Percentiles rank a stretch among this genome's conserved stretches.
These are phyloP conservation scores for Cerastis leucographa DNA, from an alignment of 2,888 invertebrate species.

Conservation along the genomic window DNA sequence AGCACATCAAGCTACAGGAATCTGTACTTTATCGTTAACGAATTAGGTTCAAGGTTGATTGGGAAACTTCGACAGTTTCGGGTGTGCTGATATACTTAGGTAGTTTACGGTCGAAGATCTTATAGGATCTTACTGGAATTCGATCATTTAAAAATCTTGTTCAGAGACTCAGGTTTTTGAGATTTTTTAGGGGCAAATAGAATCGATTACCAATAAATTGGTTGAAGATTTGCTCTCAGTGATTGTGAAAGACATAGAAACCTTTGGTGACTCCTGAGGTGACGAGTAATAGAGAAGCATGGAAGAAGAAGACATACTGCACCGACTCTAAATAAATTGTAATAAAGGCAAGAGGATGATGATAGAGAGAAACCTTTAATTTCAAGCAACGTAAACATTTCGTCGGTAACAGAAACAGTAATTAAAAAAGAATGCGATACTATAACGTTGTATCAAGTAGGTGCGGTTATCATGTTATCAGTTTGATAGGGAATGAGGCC, in stretches of 20 bases:
- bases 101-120: not conserved
- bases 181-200: not conserved
- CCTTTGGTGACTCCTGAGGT: too few relatives aligned
- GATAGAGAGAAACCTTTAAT: not conserved
- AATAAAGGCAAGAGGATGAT: too few relatives aligned
- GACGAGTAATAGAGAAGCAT: too few relatives aligned
- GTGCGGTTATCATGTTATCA: slow-evolving; percentile 81
- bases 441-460: slow-evolving; percentile 68
- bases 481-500: slow-evolving; percentile 83
- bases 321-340: too few relatives aligned
- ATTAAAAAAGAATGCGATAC: slow-evolving; percentile 46
- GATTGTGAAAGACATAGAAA: not conserved
- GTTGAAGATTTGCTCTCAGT: not conserved
- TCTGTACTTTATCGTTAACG: too few relatives aligned
- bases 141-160: not conserved
- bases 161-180: not conserved
- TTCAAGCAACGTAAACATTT: not conserved
- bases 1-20: too few relatives aligned
- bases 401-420: slow-evolving; percentile 24
- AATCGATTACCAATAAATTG: not conserved
- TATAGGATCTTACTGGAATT: not conserved
- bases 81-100: not conserved
- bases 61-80: too few relatives aligned
- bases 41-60: too few relatives aligned
- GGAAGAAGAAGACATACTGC: too few relatives aligned